Percentiles rank a stretch among this genome's conserved stretches.
These are phyloP conservation scores for Hydroisotoma schaefferi DNA, from an alignment of 2,888 invertebrate species.

Conservation along the genomic window DNA sequence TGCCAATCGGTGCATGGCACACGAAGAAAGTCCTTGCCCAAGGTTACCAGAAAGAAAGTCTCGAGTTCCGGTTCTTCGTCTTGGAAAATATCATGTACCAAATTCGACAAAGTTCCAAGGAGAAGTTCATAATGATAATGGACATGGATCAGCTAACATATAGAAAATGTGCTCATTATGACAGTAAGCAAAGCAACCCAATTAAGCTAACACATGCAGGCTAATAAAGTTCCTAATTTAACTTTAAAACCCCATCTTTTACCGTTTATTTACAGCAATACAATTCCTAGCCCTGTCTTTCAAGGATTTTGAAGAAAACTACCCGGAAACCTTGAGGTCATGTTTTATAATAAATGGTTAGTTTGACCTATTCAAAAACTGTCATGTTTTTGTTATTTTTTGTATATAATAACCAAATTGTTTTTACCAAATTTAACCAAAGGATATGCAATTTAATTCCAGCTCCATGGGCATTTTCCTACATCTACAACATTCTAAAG, in stretches of 20 bases:
- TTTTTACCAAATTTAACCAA: not conserved
- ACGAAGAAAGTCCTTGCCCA: conserved; percentile 24
- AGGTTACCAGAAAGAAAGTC: conserved; percentile 25
- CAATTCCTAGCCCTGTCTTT: conserved; percentile 26
- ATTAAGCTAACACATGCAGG: not conserved
- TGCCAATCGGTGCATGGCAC: conserved; percentile 31
- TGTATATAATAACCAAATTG: not conserved
- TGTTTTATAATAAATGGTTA: conserved; percentile 29
- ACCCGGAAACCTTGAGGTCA: conserved; percentile 21
- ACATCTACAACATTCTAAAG: conserved; percentile 21
- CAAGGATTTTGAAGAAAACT: conserved; percentile 27
- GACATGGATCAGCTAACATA: conserved; percentile 34
- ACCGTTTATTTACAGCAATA: conserved; percentile 12
- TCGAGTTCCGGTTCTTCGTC: conserved; percentile 19
- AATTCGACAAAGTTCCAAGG: conserved; percentile 17
- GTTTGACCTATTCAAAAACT: not conserved
- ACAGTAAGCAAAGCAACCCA: conserved; percentile 22
- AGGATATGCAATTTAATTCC: not conserved
- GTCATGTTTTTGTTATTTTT: not conserved
- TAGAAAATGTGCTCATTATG: conserved; percentile 33
- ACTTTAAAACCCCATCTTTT: no score
- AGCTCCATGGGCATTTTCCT: conserved; percentile 25
- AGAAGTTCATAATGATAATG: conserved; percentile 30
- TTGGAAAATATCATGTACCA: conserved; percentile 18
- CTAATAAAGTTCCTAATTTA: not conserved